Conservation (phyloP, 2,797 vertebrate genomes). For the Potorous gilbertii region DNA sequence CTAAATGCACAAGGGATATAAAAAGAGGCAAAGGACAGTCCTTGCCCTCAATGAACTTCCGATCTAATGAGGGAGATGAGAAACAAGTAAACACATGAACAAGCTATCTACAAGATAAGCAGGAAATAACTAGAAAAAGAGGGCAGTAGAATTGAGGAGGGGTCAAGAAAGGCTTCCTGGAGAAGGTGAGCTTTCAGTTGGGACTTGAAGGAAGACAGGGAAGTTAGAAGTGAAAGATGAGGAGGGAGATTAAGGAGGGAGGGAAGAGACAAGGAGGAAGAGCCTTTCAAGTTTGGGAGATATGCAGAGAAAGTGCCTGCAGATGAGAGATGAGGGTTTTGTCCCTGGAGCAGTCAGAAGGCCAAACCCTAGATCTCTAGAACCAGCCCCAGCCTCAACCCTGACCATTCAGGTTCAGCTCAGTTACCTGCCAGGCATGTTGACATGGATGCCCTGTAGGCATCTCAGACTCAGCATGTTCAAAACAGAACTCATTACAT, state of each 20-base stretch:
- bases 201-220: neutral
- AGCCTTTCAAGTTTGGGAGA: no score
- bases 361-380: no score
- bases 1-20: neutral
- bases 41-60: no score
- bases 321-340: neutral
- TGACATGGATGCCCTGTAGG: neutral
- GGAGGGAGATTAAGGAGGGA: no score
- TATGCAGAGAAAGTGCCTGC: neutral
- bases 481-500: neutral
- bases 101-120: no score
- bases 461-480: neutral
- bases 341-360: neutral
- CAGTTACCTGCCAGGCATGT: neutral
- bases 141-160: neutral
- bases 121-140: neutral
- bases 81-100: no score
- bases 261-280: no score
- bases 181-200: neutral
- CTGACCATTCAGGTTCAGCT: neutral
- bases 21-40: neutral
- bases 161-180: neutral
- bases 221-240: neutral
- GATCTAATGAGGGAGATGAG: no score
- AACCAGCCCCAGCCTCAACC: neutral